Conservation (phyloP, 2,888 invertebrate genomes). For the Linnaemya tessellans region DNA sequence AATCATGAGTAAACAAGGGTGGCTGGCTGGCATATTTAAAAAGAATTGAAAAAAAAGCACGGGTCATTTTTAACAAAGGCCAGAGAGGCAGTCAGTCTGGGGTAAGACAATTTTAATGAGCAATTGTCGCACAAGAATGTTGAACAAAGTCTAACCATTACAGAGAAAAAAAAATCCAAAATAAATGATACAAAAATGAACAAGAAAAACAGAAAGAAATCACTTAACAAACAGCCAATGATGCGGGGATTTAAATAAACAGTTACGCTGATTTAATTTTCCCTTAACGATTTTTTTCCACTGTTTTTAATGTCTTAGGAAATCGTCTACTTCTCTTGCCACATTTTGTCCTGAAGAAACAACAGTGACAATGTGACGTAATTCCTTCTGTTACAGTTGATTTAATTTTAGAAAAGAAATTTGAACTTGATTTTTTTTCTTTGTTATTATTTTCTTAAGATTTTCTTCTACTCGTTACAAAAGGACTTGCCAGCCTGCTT, state of each 20-base stretch:
- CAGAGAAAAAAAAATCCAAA: slow-evolving; percentile 2
- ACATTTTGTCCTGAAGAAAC: slow-evolving; percentile 36
- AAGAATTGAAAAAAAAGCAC: background rate
- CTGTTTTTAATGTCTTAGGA: background rate
- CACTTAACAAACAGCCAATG: slow-evolving; percentile 74
- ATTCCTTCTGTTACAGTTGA: slow-evolving; percentile 63
- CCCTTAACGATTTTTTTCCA: slow-evolving; percentile 60
- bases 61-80: slow-evolving; percentile 43
- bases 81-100: slow-evolving; percentile 4
- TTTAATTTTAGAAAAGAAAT: slow-evolving; percentile 53
- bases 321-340: slow-evolving; percentile 29
- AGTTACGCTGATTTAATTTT: slow-evolving; percentile 82
- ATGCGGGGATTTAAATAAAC: slow-evolving; percentile 82
- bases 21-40: background rate
- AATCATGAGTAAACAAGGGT: slow-evolving; percentile 54
- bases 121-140: slow-evolving; percentile 74
- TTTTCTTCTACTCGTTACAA: slow-evolving; percentile 49
- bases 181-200: background rate
- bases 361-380: slow-evolving; percentile 76
- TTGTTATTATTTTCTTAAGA: slow-evolving; percentile 17
- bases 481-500: background rate
- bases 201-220: slow-evolving; percentile 44
- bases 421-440: background rate
- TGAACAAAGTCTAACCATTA: slow-evolving; percentile 28
- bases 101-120: slow-evolving; percentile 81